Conservation (phyloP, 2,797 vertebrate genomes). For the Rhinatrema bivittatum region DNA sequence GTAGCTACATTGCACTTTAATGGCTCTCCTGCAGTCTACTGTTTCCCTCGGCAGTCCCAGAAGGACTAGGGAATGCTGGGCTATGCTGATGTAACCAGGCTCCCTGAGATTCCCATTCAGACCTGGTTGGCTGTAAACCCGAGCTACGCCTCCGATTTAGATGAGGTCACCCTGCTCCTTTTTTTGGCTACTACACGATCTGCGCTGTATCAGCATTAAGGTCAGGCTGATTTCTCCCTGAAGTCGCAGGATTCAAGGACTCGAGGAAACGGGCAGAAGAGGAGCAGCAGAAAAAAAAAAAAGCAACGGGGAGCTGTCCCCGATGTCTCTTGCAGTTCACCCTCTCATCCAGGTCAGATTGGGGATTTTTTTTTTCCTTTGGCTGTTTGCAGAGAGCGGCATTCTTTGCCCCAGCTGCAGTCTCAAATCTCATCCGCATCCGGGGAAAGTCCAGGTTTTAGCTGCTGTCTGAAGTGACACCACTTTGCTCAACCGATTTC, state of each 20-base stretch:
- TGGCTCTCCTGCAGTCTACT: constrained; percentile 11
- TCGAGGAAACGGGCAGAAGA: constrained; percentile 11
- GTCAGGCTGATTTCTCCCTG: constrained; percentile 7
- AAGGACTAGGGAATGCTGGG: constrained; percentile 45
- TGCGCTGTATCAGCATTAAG: constrained; percentile 13
- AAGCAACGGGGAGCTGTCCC: constrained; percentile 25
- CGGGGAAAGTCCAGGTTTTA: constrained; percentile 19
- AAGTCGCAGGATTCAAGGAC: background rate
- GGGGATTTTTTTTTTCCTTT: background rate
- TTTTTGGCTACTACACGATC: constrained; percentile 7
- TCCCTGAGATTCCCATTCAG: constrained; percentile 48
- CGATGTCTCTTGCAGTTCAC: constrained; percentile 30
- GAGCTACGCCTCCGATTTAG: constrained; percentile 38
- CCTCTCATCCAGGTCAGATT: constrained; percentile 9
- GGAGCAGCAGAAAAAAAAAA: constrained; percentile 34
- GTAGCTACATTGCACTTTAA: constrained; percentile 5
- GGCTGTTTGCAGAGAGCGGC: background rate
- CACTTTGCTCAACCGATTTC: constrained; percentile 6
- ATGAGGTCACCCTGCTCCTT: constrained; percentile 45
- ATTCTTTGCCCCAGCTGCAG: background rate
- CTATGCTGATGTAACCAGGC: constrained; percentile 62
- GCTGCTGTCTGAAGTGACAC: constrained; percentile 15
- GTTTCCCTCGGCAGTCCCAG: constrained; percentile 10
- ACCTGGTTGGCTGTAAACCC: constrained; percentile 38
- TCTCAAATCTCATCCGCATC: constrained; percentile 5